Evolutionary conservation across 2,888 invertebrate species (phyloP).

Genomic region (Plusia festucae): DNA sequence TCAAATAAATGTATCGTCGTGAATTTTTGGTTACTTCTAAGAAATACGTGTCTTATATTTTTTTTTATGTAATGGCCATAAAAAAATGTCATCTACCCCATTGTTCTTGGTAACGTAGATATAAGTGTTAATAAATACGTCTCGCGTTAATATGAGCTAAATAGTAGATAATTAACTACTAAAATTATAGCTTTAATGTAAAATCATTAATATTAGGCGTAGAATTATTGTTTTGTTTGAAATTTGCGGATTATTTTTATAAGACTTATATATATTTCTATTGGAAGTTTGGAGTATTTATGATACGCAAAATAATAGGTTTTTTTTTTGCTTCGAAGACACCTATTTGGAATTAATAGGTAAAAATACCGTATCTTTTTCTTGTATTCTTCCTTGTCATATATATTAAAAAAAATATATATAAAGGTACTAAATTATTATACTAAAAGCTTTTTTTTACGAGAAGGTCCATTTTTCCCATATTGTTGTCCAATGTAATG

Average conservation of each 20-base stretch:
- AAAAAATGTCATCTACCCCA: too few relatives aligned
- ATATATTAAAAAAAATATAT: neutral
- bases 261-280: conserved; percentile 21
- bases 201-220: conserved; percentile 54
- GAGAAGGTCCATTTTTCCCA: too few relatives aligned
- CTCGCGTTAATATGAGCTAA: conserved; percentile 53
- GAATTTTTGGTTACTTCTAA: too few relatives aligned
- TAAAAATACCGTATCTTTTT: too few relatives aligned
- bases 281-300: neutral
- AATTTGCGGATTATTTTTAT: conserved; percentile 46
- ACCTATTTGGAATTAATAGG: neutral
- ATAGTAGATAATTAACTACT: conserved; percentile 48
- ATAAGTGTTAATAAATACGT: conserved; percentile 57
- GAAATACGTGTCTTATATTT: too few relatives aligned
- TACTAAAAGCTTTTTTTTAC: too few relatives aligned
- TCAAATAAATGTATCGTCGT: too few relatives aligned
- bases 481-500: neutral
- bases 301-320: neutral
- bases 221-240: conserved; percentile 53
- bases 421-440: too few relatives aligned
- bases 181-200: conserved; percentile 61
- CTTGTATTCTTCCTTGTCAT: neutral
- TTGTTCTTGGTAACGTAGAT: conserved; percentile 49
- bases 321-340: neutral
- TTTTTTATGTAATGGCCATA: too few relatives aligned